Base-by-base conservation (phyloP, 2,888 invertebrate species). In the Patella depressa region DNA sequence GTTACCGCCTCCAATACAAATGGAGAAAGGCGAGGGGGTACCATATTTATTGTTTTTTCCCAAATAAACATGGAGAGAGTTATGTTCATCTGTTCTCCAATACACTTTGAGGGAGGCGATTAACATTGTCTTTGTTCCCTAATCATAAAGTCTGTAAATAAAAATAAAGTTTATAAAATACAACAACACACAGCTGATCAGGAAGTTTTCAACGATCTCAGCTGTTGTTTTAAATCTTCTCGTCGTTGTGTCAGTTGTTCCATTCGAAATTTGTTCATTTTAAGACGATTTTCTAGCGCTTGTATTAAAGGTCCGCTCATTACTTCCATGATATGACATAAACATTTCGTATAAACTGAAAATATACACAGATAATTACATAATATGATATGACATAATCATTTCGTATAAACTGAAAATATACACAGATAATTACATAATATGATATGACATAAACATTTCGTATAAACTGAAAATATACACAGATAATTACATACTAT, bases 291-390 rank as follows among this genome's bases (percentile, higher is more conserved):
- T 80, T 91, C 91, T 55, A 91, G 81, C 2, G 86, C 86, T 78
- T 90, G 90, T 75, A 91, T 81, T 70, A 91, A 81, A 15, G 91
- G 91, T 53, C 89, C 90, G 78, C 85, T 88, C 83, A 91, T 85
- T n/a, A 90, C 88, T 75, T 92, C 91, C 82, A 91, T 90, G 55
- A 92, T 89, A 81, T 93, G 93, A 79, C 92, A 92, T 80, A 93
- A 85, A n/a, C 93, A 92, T 83, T 93, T 92, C 14, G 93, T 93
- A 84, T 92, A 92, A 55, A 93, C 94, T 93, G 89, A 71, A 92
- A 92, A 77, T 73, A 81, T 78, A 74, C 34, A 3, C 34, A 34
- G 34, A 34, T 3, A 34, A 34, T 75, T 92, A 90, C 82, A 91
- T 90, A 59, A 92, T 89, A 81, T 93, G 93, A 79, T 24, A 24